Conservation (phyloP, 2,797 vertebrate species). For the Notolepis coatsorum region DNA sequence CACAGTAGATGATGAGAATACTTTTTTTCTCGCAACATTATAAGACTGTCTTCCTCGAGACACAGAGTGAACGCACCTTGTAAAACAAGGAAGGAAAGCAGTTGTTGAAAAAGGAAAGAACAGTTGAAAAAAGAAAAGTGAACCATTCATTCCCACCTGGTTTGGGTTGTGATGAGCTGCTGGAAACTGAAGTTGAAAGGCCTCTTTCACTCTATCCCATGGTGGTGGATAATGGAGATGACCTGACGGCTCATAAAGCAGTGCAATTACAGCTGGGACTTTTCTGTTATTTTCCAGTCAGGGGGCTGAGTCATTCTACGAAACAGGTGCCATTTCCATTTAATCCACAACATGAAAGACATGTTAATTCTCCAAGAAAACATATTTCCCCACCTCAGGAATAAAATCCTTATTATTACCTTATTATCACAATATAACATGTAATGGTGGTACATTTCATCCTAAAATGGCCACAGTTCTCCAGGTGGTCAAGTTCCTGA, state of each 20-base stretch:
- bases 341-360: no score
- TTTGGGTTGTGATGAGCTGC: constrained; percentile 59
- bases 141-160: constrained; percentile 71
- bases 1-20: background rate
- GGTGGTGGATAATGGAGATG: constrained; percentile 57
- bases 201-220: constrained; percentile 11
- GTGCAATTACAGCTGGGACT: constrained; percentile 68
- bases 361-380: no score
- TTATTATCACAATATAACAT: no score
- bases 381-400: no score
- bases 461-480: no score
- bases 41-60: background rate
- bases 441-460: no score
- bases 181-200: constrained; percentile 68
- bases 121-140: constrained; percentile 37
- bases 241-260: constrained; percentile 68
- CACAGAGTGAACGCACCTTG: background rate
- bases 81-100: constrained; percentile 9
- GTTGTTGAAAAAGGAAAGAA: background rate
- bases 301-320: no score
- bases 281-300: constrained; percentile 69
- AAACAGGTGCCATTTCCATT: no score
- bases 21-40: background rate
- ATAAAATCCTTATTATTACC: no score
- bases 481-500: no score